phyloP scores from a whole-genome alignment of 2,113 vertebrate species.

The Myrmecophaga tridactyla region DNA sequence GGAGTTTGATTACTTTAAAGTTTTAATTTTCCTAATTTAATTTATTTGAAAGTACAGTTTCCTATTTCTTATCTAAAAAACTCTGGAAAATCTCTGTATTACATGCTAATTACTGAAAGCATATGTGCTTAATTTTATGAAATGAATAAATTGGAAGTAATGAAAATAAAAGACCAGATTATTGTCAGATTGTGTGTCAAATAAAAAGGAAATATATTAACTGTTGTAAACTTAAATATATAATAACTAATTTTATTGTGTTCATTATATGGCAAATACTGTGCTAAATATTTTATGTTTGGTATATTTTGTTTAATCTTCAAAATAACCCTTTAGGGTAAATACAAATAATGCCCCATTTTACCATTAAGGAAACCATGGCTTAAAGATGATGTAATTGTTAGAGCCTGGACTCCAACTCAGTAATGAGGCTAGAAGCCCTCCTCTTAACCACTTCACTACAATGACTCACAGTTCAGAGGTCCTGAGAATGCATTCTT shows the following conservation, averaged over 20 bases:
- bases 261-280: slow-evolving; percentile 38
- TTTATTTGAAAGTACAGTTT: slow-evolving; percentile 42
- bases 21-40: slow-evolving; percentile 24
- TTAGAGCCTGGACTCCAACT: not conserved
- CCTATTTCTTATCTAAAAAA: slow-evolving; percentile 34
- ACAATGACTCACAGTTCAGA: not conserved
- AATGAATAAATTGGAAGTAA: slow-evolving; percentile 15
- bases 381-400: not conserved
- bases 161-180: slow-evolving; percentile 24
- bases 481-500: not conserved
- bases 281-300: slow-evolving; percentile 23
- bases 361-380: slow-evolving; percentile 5
- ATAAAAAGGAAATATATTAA: slow-evolving; percentile 17
- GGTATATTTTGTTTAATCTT: slow-evolving; percentile 19
- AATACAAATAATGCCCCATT: not conserved
- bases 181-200: not conserved
- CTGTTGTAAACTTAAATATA: slow-evolving; percentile 28
- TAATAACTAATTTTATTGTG: slow-evolving; percentile 32
- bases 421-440: not conserved
- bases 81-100: not conserved
- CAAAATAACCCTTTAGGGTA: not conserved
- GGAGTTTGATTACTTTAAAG: slow-evolving; percentile 29
- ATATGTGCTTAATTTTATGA: slow-evolving; percentile 45
- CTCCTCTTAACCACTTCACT: not conserved
- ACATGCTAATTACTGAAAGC: not conserved